Evolutionary conservation across 2,113 vertebrate species (phyloP).

Genomic region (Protobothrops mucrosquamatus): DNA sequence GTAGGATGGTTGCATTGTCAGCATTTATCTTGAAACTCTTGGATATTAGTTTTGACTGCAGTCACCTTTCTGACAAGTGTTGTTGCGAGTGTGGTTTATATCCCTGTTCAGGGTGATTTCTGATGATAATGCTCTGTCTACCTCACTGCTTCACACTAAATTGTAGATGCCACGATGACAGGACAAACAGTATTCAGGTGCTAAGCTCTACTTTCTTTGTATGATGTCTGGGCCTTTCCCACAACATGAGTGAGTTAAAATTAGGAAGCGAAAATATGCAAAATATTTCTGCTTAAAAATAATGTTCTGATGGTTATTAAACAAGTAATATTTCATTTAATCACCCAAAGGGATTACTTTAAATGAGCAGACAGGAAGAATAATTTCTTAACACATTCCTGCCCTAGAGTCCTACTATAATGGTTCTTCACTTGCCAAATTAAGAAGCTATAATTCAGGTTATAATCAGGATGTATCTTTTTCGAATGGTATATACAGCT

Average conservation of each 20-base stretch:
- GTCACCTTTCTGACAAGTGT: slow-evolving; percentile 82
- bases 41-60: slow-evolving; percentile 85
- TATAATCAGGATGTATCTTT: not conserved
- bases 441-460: slow-evolving; percentile 76
- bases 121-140: slow-evolving; percentile 81
- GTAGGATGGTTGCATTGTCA: slow-evolving; percentile 75
- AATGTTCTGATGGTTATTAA: slow-evolving; percentile 82
- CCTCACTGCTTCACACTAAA: slow-evolving; percentile 79
- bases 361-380: slow-evolving; percentile 79
- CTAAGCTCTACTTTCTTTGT: slow-evolving; percentile 65
- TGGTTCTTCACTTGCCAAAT: slow-evolving; percentile 77
- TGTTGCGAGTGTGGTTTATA: slow-evolving; percentile 81
- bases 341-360: slow-evolving; percentile 82
- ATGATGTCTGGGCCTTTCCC: slow-evolving; percentile 72
- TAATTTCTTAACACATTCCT: slow-evolving; percentile 82
- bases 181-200: slow-evolving; percentile 69
- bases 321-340: slow-evolving; percentile 86
- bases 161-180: slow-evolving; percentile 78
- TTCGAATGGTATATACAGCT: not conserved
- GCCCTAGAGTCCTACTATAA: slow-evolving; percentile 75
- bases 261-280: slow-evolving; percentile 69
- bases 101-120: slow-evolving; percentile 81
- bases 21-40: slow-evolving; percentile 79
- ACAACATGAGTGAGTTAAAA: slow-evolving; percentile 69
- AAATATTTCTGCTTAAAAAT: slow-evolving; percentile 81